Percentiles rank a stretch among this genome's conserved stretches.
phyloP scores from a whole-genome alignment of 1,140 invertebrate genomes.

The Panonychus citri region DNA sequence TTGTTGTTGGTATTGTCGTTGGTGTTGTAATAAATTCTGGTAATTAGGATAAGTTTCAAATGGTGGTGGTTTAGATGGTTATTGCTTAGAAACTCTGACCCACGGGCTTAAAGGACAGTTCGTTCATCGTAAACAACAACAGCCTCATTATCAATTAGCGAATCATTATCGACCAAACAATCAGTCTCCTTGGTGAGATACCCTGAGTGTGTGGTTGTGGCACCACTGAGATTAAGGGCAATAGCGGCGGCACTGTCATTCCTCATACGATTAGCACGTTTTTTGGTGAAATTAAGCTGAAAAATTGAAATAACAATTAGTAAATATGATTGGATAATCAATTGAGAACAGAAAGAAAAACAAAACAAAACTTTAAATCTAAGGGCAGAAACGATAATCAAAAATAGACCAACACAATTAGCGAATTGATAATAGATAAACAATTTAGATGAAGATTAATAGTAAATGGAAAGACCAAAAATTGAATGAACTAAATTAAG shows the following conservation, averaged over 20 bases:
- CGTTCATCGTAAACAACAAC: conserved; percentile 47
- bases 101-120: conserved; percentile 32
- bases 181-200: conserved; percentile 22
- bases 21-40: too few species aligned
- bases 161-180: conserved; percentile 18
- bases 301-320: conserved; percentile 6
- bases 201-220: neutral
- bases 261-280: conserved; percentile 31
- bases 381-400: too few species aligned
- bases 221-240: conserved; percentile 34
- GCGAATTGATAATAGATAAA: too few species aligned
- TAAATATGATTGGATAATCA: neutral
- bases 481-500: too few species aligned
- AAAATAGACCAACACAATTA: neutral
- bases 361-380: too few species aligned
- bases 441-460: too few species aligned
- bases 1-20: too few species aligned
- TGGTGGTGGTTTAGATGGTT: too few species aligned
- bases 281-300: conserved; percentile 19
- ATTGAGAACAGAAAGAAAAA: too few species aligned
- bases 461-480: too few species aligned
- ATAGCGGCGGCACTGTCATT: conserved; percentile 48
- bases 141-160: conserved; percentile 29
- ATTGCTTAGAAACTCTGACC: too few species aligned
- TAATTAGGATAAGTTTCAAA: too few species aligned